Conservation (phyloP, 2,888 invertebrate genomes). For the Malthinus seriepunctatus region DNA sequence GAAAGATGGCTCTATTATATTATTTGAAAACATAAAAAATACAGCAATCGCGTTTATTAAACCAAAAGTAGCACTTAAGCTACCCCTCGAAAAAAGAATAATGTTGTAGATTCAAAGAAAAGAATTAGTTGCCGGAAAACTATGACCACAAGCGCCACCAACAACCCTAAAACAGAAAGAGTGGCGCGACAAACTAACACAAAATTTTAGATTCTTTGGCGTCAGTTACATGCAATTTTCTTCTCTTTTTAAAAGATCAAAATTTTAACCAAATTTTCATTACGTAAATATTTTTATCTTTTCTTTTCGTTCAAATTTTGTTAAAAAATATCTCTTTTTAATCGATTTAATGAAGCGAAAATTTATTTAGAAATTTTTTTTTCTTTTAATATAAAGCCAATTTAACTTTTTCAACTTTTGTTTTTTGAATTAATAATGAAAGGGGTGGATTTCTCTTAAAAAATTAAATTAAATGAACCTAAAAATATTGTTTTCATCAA, state of each 20-base stretch:
- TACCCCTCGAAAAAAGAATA: constrained; percentile 1
- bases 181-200: constrained; percentile 14
- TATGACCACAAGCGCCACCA: constrained; percentile 8
- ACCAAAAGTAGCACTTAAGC: constrained; percentile 3
- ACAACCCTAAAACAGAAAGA: constrained; percentile 5
- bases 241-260: not conserved
- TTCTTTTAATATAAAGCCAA: too few species aligned
- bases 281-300: constrained; percentile 8
- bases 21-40: not conserved
- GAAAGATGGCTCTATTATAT: too few species aligned
- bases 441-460: too few species aligned
- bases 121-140: constrained; percentile 11
- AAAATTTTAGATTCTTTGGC: constrained; percentile 8
- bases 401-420: too few species aligned
- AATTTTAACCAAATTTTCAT: constrained; percentile 8
- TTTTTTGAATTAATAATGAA: too few species aligned
- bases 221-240: constrained; percentile 8
- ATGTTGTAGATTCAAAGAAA: not conserved
- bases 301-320: not conserved
- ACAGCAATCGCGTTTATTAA: not conserved
- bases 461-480: too few species aligned
- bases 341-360: too few species aligned
- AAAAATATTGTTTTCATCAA: too few species aligned
- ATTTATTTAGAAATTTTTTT: too few species aligned
- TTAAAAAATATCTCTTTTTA: too few species aligned